These are phyloP conservation scores for Paedocypris sp. DNA, from an alignment of 2,113 vertebrate species.

Conservation along the genomic window DNA sequence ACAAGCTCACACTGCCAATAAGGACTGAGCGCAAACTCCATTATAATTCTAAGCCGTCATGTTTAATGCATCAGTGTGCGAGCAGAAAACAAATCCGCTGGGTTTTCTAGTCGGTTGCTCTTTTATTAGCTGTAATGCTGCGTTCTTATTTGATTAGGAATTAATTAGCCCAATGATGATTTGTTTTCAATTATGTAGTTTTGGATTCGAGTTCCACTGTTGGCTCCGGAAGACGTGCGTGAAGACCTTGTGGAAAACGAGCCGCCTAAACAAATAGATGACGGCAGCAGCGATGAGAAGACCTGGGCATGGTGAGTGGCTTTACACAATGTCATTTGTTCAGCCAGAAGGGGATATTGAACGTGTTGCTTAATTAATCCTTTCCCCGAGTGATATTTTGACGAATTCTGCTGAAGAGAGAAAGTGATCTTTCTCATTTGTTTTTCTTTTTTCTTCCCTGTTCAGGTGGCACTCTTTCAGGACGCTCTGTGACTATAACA, in stretches of 20 bases:
- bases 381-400: not conserved
- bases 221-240: constrained; percentile 68
- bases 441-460: constrained; percentile 24
- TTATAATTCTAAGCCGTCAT: not conserved
- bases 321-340: not conserved
- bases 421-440: not conserved
- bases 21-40: not conserved
- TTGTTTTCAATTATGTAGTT: constrained; percentile 56
- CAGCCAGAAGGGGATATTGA: not conserved
- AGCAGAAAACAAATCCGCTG: not conserved
- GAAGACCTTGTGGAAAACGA: constrained; percentile 80
- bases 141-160: not conserved
- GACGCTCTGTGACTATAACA: constrained; percentile 87
- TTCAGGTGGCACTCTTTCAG: constrained; percentile 84
- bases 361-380: not conserved
- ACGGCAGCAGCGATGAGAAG: constrained; percentile 65
- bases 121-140: not conserved
- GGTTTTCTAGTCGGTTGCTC: not conserved
- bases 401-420: not conserved
- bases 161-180: not conserved
- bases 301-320: constrained; percentile 71
- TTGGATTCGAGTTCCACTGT: constrained; percentile 78
- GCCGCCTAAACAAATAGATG: constrained; percentile 48
- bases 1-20: not conserved
- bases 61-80: not conserved